A percentile compares a stretch with the other conserved stretches of the same genome.
Evolutionary conservation across 2,797 vertebrate genomes (phyloP).

Genomic region (Rhynchonycteris naso): DNA sequence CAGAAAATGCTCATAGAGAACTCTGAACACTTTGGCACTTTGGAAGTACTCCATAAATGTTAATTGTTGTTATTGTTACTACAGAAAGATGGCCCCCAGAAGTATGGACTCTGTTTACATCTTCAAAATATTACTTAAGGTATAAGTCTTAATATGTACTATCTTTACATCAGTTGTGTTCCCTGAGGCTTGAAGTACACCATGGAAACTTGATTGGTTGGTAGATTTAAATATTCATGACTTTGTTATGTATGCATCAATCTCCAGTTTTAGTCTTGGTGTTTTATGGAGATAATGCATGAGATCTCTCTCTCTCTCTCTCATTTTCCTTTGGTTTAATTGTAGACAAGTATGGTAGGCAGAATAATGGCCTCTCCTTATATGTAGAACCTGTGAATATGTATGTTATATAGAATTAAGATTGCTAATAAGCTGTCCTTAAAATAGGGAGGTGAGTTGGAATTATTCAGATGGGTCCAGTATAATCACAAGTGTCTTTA

Average conservation of each 20-base stretch:
- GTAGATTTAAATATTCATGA: not conserved
- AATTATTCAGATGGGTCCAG: not conserved
- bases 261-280: not conserved
- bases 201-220: not conserved
- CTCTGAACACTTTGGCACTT: not conserved
- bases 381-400: not conserved
- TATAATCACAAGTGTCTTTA: not conserved
- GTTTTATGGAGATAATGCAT: not conserved
- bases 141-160: not conserved
- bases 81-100: constrained; percentile 19
- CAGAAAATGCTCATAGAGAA: not conserved
- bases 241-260: not conserved
- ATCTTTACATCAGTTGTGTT: not conserved
- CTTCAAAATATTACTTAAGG: constrained; percentile 37
- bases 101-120: constrained; percentile 31
- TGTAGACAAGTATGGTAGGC: not conserved
- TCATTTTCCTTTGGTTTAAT: not conserved
- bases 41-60: not conserved
- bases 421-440: not conserved
- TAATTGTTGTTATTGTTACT: constrained; percentile 51
- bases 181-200: constrained; percentile 13
- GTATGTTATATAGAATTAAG: not conserved
- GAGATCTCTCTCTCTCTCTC: not conserved
- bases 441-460: not conserved
- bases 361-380: not conserved